Evolutionary conservation across 2,888 invertebrate genomes (phyloP).

Genomic region (Fragum whitleyi): DNA sequence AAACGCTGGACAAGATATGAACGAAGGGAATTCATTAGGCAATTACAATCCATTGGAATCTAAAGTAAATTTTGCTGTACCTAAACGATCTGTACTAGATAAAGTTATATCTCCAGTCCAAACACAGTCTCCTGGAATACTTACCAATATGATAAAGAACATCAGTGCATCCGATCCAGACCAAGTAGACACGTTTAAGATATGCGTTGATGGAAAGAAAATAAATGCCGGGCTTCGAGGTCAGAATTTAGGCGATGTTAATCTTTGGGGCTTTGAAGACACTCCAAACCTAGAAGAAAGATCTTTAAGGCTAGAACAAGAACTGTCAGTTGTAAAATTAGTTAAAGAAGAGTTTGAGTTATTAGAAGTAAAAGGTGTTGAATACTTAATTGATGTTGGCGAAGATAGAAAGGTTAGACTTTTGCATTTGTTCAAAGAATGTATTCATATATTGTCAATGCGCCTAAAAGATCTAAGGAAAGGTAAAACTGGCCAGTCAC

Average conservation of each 20-base stretch:
- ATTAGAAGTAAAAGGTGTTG: not conserved
- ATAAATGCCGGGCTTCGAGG: slow-evolving; percentile 19
- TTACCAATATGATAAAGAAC: slow-evolving; percentile 9
- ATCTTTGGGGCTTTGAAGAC: slow-evolving; percentile 42
- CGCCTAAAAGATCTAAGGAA: not conserved
- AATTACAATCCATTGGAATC: not conserved
- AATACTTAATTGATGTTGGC: not conserved
- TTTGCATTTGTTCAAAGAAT: not conserved
- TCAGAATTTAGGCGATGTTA: slow-evolving; percentile 27
- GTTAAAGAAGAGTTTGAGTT: too few species aligned
- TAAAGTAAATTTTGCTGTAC: slow-evolving; percentile 18
- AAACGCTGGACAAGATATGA: not conserved
- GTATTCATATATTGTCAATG: not conserved
- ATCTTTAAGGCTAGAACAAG: not conserved
- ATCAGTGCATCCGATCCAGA: not conserved
- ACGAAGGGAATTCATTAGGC: not conserved
- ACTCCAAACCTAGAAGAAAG: slow-evolving; percentile 8
- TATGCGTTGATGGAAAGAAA: slow-evolving; percentile 47
- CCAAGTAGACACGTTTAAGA: slow-evolving; percentile 17
- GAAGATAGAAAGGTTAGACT: not conserved
- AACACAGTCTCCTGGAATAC: not conserved
- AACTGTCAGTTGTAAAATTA: not conserved
- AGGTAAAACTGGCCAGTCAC: too few species aligned
- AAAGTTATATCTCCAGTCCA: not conserved
- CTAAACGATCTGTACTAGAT: not conserved